phyloP scores from a whole-genome alignment of 2,113 vertebrate genomes.

The Pachyramphus minor region DNA sequence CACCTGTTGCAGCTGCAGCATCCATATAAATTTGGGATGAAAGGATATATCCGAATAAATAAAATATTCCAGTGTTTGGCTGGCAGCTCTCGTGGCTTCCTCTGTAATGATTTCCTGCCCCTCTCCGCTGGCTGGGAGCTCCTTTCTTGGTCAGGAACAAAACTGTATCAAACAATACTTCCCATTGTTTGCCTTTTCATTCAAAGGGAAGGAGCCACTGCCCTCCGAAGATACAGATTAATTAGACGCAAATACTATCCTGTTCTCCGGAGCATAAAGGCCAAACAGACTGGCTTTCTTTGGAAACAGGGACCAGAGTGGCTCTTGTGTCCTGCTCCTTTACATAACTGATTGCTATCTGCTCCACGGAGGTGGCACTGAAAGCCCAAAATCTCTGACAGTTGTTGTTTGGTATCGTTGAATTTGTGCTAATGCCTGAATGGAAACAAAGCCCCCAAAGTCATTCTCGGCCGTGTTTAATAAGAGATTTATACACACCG shows the following conservation, averaged over 20 bases:
- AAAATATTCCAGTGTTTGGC: not conserved
- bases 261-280: constrained; percentile 43
- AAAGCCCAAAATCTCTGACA: not conserved
- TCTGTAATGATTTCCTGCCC: constrained; percentile 47
- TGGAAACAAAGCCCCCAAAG: not conserved
- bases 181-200: constrained; percentile 38
- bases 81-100: not conserved
- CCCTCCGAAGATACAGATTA: constrained; percentile 63
- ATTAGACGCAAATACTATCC: constrained; percentile 54
- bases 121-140: not conserved
- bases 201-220: constrained; percentile 58
- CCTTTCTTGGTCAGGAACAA: constrained; percentile 27
- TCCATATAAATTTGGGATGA: not conserved
- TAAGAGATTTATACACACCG: not conserved
- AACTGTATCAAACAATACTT: constrained; percentile 38
- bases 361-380: not conserved
- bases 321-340: constrained; percentile 38
- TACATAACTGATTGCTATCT: constrained; percentile 50
- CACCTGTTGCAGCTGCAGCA: not conserved
- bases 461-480: not conserved
- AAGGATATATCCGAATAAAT: not conserved
- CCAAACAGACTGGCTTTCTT: constrained; percentile 56
- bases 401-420: not conserved
- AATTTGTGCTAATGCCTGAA: not conserved
- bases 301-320: constrained; percentile 40